These are phyloP conservation scores for Cantharis lateralis DNA, from an alignment of 2,888 invertebrate genomes.

Conservation along the genomic window DNA sequence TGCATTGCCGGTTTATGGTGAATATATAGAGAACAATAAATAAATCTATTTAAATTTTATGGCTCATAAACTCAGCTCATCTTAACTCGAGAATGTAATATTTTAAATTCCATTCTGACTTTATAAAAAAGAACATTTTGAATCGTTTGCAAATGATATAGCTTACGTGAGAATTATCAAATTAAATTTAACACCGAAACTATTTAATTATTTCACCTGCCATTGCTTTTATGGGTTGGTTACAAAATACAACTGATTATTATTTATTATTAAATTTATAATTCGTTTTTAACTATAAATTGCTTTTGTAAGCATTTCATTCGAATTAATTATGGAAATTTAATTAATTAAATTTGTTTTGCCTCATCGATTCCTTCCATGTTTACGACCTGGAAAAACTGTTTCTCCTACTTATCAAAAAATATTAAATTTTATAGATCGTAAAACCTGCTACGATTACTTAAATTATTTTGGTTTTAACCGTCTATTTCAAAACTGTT, in stretches of 20 bases:
- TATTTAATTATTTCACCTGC: neutral
- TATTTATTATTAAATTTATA: neutral
- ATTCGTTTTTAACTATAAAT: neutral
- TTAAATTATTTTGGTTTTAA: neutral
- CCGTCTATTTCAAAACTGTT: neutral
- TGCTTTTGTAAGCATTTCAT: neutral
- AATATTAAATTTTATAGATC: neutral
- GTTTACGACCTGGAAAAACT: neutral
- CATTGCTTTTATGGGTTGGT: neutral
- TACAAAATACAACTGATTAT: neutral
- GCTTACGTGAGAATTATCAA: neutral
- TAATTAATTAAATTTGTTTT: neutral
- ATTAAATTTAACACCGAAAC: neutral
- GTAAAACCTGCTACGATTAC: neutral
- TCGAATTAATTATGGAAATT: neutral
- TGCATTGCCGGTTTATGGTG: constrained; percentile 14
- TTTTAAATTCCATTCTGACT: constrained; percentile 7
- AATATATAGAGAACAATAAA: constrained; percentile 17
- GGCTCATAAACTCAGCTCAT: constrained; percentile 12
- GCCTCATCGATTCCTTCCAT: neutral
- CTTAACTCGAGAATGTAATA: constrained; percentile 6
- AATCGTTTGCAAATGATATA: neutral
- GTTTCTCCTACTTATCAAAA: neutral
- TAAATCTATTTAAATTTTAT: constrained; percentile 19
- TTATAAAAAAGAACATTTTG: neutral